A percentile compares a stretch with the other conserved stretches of the same genome.
Conservation (phyloP, 2,113 vertebrate species). For the Oryzias melastigma region DNA sequence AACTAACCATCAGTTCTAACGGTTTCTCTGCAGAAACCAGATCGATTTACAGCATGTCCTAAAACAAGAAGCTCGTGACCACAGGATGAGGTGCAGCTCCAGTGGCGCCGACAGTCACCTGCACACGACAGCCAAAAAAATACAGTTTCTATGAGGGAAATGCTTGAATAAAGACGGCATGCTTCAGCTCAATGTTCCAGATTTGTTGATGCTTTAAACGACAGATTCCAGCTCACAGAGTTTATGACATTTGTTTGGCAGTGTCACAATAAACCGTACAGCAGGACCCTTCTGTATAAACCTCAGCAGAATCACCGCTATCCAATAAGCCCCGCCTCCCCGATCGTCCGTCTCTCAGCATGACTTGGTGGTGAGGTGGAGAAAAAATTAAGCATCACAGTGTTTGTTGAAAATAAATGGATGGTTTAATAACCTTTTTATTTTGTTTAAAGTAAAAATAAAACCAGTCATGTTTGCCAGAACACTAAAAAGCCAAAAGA, state of each 20-base stretch:
- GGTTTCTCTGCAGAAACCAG: conserved; percentile 45
- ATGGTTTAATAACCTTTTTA: conserved; percentile 78
- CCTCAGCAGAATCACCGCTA: conserved; percentile 69
- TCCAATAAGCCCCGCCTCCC: conserved; percentile 1
- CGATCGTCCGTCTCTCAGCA: not conserved
- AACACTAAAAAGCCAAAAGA: conserved; percentile 74
- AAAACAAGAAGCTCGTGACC: conserved; percentile 40
- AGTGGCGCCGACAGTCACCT: no score
- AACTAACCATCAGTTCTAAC: conserved; percentile 34
- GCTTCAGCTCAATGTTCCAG: no score
- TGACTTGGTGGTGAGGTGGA: conserved; percentile 38
- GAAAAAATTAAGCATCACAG: conserved; percentile 80
- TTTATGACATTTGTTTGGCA: conserved; percentile 44
- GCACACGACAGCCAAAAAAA: no score
- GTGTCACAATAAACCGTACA: conserved; percentile 81
- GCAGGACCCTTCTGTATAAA: conserved; percentile 78
- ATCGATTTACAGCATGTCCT: conserved; percentile 38
- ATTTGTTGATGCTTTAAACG: not conserved
- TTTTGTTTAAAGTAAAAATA: conserved; percentile 71
- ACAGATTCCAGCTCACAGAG: not conserved
- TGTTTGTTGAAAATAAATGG: conserved; percentile 82
- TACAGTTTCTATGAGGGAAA: no score
- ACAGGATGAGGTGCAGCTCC: no score
- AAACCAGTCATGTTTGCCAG: conserved; percentile 71
- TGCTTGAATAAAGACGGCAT: no score